Percentiles rank a stretch among this genome's conserved stretches.
These are phyloP conservation scores for Emydura subglobosa DNA, from an alignment of 2,113 vertebrate genomes.

Conservation along the genomic window DNA sequence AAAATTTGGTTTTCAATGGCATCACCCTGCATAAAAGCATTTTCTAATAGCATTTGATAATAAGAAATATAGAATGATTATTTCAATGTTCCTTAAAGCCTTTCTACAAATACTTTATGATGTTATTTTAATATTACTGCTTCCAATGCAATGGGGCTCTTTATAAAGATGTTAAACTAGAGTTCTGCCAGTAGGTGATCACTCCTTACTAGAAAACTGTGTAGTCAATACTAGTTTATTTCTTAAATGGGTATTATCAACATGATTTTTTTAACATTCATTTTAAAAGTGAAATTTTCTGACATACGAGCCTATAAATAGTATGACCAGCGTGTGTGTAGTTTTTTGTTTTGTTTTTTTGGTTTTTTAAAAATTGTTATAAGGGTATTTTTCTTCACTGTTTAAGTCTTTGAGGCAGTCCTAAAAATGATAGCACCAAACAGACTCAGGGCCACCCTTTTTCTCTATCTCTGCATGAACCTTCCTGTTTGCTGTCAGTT, in stretches of 20 bases:
- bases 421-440: neutral
- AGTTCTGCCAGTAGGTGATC: conserved; percentile 23
- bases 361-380: no score
- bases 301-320: neutral
- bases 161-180: neutral
- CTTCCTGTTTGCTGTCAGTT: neutral
- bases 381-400: neutral
- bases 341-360: no score
- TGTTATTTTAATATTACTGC: conserved; percentile 26
- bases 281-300: neutral
- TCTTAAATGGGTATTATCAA: neutral
- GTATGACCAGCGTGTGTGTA: neutral
- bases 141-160: conserved; percentile 27
- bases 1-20: conserved; percentile 27
- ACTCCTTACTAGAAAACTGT: neutral
- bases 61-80: neutral
- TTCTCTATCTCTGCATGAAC: neutral
- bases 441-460: neutral
- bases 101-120: conserved; percentile 27
- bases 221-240: neutral
- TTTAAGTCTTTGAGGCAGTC: neutral
- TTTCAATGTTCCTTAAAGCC: conserved; percentile 19
- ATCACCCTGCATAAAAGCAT: conserved; percentile 13
- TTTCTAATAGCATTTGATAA: conserved; percentile 48
- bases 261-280: neutral